A percentile compares a stretch with the other conserved stretches of the same genome.
phyloP scores from a whole-genome alignment of 2,113 vertebrate species.

The Atrichornis clamosus region DNA sequence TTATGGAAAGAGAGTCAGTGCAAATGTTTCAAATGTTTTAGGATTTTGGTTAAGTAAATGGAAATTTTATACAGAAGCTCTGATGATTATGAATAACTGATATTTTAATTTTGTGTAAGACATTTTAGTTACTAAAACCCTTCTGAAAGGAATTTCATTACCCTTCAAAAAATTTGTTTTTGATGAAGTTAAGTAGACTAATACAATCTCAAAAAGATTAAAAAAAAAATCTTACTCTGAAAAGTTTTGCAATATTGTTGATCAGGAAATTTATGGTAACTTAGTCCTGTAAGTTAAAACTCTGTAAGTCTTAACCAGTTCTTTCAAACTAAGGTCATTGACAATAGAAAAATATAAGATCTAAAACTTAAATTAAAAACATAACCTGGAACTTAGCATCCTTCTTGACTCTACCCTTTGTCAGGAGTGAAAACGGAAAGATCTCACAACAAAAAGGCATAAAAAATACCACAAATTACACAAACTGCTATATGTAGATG shows the following conservation, averaged over 20 bases:
- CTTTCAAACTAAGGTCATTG: neutral
- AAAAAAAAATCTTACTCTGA: neutral
- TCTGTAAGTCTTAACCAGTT: neutral
- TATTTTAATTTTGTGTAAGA: conserved; percentile 20
- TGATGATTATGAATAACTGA: conserved; percentile 2
- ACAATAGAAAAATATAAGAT: neutral
- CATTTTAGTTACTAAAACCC: conserved; percentile 15
- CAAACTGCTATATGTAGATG: neutral
- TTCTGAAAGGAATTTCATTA: conserved; percentile 32
- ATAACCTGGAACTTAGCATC: neutral
- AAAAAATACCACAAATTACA: neutral
- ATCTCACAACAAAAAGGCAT: neutral
- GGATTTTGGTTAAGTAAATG: conserved; percentile 33
- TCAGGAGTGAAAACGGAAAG: neutral
- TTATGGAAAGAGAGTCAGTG: neutral
- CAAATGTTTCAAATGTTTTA: neutral
- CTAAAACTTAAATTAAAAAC: neutral
- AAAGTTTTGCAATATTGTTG: neutral
- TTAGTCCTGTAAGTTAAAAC: too few species aligned
- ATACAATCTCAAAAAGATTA: neutral
- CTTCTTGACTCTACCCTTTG: neutral
- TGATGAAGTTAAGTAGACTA: conserved; percentile 18
- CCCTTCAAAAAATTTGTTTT: conserved; percentile 2
- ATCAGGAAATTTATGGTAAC: conserved; percentile 16
- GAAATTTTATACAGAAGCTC: conserved; percentile 20